A percentile compares a stretch with the other conserved stretches of the same genome.
These are phyloP conservation scores for Drosophila demipolita DNA, from an alignment of 2,888 invertebrate species.

Conservation along the genomic window DNA sequence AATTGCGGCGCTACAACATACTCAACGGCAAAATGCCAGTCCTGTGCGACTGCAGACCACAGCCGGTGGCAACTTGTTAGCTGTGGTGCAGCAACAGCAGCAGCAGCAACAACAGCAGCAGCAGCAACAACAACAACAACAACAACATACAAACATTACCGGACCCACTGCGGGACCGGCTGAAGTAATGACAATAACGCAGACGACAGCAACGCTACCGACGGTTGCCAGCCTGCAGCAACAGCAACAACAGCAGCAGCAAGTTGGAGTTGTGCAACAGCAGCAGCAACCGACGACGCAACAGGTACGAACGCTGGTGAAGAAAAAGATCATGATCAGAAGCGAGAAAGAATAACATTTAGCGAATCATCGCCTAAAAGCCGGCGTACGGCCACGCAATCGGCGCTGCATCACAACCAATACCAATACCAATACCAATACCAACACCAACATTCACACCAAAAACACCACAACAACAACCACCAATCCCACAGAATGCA, in stretches of 20 bases:
- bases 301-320: constrained; percentile 85
- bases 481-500: constrained; percentile 34
- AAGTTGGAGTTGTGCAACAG: constrained; percentile 28
- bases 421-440: constrained; percentile 33
- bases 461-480: constrained; percentile 39
- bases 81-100: constrained; percentile 87
- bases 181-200: constrained; percentile 84
- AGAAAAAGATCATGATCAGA: constrained; percentile 85
- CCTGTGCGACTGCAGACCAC: constrained; percentile 88
- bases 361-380: constrained; percentile 55
- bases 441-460: constrained; percentile 15
- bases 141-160: constrained; percentile 54
- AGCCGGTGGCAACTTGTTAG: constrained; percentile 86
- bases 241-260: constrained; percentile 57
- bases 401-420: constrained; percentile 62
- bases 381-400: constrained; percentile 52
- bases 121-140: constrained; percentile 32
- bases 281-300: constrained; percentile 81
- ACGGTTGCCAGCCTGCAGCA: constrained; percentile 71
- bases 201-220: constrained; percentile 59
- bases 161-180: constrained; percentile 70
- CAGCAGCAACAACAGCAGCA: constrained; percentile 64
- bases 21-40: constrained; percentile 87
- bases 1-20: constrained; percentile 86
- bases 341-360: constrained; percentile 84